Evolutionary conservation across 2,797 vertebrate genomes (phyloP).

Genomic region (Percopsis omiscomaycus): DNA sequence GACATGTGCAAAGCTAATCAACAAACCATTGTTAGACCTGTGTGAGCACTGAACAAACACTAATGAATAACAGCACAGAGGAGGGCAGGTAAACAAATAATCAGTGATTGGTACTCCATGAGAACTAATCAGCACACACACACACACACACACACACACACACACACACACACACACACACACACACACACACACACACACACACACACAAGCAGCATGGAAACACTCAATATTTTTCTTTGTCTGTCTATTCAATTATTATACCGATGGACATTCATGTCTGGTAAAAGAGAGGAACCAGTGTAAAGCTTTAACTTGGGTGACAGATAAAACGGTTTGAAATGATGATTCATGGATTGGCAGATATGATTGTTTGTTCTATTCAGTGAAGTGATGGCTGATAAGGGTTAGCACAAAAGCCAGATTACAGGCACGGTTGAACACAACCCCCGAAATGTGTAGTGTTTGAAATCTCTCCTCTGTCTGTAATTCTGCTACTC

Average conservation of each 20-base stretch:
- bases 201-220: too few relatives aligned
- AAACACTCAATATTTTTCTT: constrained; percentile 11
- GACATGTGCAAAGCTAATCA: constrained; percentile 1
- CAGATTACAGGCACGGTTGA: constrained; percentile 78
- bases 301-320: constrained; percentile 48
- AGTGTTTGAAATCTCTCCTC: constrained; percentile 72
- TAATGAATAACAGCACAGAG: constrained; percentile 5
- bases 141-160: too few relatives aligned
- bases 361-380: constrained; percentile 73
- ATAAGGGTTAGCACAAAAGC: constrained; percentile 76
- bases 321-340: constrained; percentile 58
- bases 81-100: constrained; percentile 15
- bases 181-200: too few relatives aligned
- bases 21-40: neutral
- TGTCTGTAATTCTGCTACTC: constrained; percentile 73
- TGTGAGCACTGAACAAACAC: constrained; percentile 20
- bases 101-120: constrained; percentile 17
- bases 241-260: constrained; percentile 14
- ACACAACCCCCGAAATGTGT: constrained; percentile 58
- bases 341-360: constrained; percentile 80
- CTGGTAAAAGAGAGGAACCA: constrained; percentile 11
- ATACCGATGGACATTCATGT: constrained; percentile 19
- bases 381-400: constrained; percentile 59
- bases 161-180: too few relatives aligned
- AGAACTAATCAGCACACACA: constrained; percentile 20